Conservation (phyloP, 53 echinoderm and acorn worm species). For the Paelopatides confundens region DNA sequence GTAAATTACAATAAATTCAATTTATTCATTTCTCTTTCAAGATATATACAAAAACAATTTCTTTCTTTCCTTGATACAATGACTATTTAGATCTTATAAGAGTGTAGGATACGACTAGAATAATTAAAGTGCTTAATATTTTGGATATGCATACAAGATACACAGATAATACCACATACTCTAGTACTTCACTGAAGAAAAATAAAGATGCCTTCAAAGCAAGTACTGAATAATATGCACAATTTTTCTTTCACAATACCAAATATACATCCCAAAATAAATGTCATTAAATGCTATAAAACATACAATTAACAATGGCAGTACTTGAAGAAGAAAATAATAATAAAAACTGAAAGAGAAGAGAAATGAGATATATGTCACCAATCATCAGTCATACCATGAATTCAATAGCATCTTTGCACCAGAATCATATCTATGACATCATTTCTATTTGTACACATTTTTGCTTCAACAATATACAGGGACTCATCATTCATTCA, state of each 20-base stretch:
- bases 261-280: neutral
- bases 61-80: neutral
- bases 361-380: neutral
- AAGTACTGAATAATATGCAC: neutral
- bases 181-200: no score
- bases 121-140: neutral
- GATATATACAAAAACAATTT: neutral
- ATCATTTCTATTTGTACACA: neutral
- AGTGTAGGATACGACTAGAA: no score
- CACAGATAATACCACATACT: neutral
- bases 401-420: neutral
- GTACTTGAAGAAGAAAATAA: neutral
- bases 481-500: neutral
- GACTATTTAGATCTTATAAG: neutral
- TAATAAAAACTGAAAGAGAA: neutral
- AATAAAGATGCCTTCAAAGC: neutral
- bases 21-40: constrained; percentile 36
- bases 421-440: neutral
- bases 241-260: neutral
- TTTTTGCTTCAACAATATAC: neutral
- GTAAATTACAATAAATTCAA: constrained; percentile 38
- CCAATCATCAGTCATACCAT: neutral
- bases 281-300: neutral
- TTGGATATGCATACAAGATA: neutral
- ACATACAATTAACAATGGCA: neutral